phyloP scores from a whole-genome alignment of 92 coral and sea anemone genomes.

The Epizoanthus scotinus region DNA sequence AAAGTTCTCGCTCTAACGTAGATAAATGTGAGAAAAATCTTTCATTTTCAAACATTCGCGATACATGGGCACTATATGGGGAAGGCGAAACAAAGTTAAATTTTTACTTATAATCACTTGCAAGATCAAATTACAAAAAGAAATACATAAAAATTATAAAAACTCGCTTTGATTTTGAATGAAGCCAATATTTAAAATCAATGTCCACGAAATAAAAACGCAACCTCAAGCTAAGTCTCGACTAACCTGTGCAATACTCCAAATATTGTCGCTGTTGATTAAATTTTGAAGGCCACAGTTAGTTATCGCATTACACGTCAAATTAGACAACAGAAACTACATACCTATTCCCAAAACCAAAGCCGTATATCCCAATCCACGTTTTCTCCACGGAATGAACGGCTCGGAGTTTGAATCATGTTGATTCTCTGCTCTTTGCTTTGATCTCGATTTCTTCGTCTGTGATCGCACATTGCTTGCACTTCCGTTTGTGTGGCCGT shows the following conservation, averaged over 20 bases:
- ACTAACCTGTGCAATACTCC: conserved; percentile 89
- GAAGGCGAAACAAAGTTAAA: background rate
- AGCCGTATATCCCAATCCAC: conserved; percentile 68
- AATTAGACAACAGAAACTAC: background rate
- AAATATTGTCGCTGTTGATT: conserved; percentile 67
- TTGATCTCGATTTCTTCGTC: conserved; percentile 42
- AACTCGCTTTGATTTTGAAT: background rate
- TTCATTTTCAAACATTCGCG: conserved; percentile 97
- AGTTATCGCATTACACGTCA: background rate
- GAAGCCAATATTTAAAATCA: conserved; percentile 17
- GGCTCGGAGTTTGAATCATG: conserved; percentile 21
- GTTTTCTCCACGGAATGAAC: conserved; percentile 56
- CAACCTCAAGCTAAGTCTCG: too few species aligned
- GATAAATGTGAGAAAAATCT: conserved; percentile 98
- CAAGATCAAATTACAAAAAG: background rate
- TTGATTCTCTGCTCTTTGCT: conserved; percentile 44
- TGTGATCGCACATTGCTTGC: conserved; percentile 47
- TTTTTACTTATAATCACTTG: background rate
- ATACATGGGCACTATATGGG: conserved; percentile 81
- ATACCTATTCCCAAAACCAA: conserved; percentile 70
- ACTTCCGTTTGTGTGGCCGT: conserved; percentile 46
- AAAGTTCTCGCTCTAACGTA: conserved; percentile 92
- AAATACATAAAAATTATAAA: background rate
- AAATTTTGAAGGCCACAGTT: conserved; percentile 23
- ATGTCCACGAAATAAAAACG: background rate